Conservation (phyloP, 2,797 vertebrate species). For the Coranthus polyacanthus region DNA sequence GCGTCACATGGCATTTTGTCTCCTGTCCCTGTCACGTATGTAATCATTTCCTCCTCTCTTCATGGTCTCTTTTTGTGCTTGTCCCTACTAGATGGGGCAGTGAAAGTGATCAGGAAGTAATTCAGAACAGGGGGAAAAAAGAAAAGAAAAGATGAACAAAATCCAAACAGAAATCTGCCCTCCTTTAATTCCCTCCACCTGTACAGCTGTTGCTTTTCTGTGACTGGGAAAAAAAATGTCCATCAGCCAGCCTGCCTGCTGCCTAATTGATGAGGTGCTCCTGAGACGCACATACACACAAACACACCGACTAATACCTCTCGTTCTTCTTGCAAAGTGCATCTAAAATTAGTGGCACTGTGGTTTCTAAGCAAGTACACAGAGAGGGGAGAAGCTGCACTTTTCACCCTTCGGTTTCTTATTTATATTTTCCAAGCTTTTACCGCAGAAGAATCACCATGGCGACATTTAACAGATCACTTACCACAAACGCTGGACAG, state of each 20-base stretch:
- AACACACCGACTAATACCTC: background rate
- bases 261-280: slow-evolving; percentile 54
- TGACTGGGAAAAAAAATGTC: background rate
- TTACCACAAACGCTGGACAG: background rate
- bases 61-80: background rate
- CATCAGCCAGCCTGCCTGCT: slow-evolving; percentile 30
- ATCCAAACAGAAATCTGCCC: background rate
- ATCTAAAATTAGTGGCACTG: slow-evolving; percentile 40
- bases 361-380: slow-evolving; percentile 6
- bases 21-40: background rate
- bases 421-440: background rate
- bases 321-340: slow-evolving; percentile 40
- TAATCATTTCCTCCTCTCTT: background rate
- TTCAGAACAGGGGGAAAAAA: background rate
- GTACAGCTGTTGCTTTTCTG: slow-evolving; percentile 30
- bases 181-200: slow-evolving; percentile 18
- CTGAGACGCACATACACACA: slow-evolving; percentile 14
- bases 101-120: background rate
- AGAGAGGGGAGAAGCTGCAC: slow-evolving; percentile 23
- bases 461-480: background rate
- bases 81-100: background rate
- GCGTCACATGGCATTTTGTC: background rate
- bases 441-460: background rate
- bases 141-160: background rate
- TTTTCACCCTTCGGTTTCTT: slow-evolving; percentile 16